Evolutionary conservation across 2,797 vertebrate genomes (phyloP).

Genomic region (Geotrypetes seraphini): DNA sequence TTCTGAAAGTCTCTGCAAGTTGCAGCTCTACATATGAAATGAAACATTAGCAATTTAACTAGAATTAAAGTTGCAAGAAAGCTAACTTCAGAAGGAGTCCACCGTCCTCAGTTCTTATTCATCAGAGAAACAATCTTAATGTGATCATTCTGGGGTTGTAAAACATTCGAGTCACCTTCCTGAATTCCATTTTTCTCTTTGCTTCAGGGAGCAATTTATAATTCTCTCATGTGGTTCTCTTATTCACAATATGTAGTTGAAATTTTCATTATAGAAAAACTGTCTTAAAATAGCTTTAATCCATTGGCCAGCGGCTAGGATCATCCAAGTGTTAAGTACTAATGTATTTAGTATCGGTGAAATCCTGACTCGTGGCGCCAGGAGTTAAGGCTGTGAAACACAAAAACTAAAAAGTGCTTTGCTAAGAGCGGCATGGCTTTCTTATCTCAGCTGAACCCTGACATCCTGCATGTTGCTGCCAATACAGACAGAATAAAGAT

Average conservation of each 20-base stretch:
- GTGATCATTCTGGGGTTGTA: neutral
- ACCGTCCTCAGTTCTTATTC: too few species aligned
- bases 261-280: constrained; percentile 6
- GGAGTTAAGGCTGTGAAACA: constrained; percentile 9
- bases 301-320: constrained; percentile 9
- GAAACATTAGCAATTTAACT: too few species aligned
- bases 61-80: too few species aligned
- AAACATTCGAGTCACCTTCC: constrained; percentile 10
- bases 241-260: neutral
- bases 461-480: neutral
- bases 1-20: neutral
- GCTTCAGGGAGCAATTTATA: constrained; percentile 21
- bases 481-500: neutral
- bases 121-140: constrained; percentile 1
- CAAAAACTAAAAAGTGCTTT: constrained; percentile 18
- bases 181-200: constrained; percentile 28
- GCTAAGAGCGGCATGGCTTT: constrained; percentile 9
- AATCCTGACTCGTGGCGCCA: constrained; percentile 14
- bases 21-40: too few species aligned
- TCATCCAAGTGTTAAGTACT: constrained; percentile 18
- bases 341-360: constrained; percentile 5
- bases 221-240: constrained; percentile 21
- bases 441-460: neutral
- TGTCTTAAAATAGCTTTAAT: constrained; percentile 17
- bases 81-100: too few species aligned